Percentiles rank a stretch among this genome's conserved stretches.
phyloP scores from a whole-genome alignment of 2,797 vertebrate species.

The Stomatorhinus walkeri region DNA sequence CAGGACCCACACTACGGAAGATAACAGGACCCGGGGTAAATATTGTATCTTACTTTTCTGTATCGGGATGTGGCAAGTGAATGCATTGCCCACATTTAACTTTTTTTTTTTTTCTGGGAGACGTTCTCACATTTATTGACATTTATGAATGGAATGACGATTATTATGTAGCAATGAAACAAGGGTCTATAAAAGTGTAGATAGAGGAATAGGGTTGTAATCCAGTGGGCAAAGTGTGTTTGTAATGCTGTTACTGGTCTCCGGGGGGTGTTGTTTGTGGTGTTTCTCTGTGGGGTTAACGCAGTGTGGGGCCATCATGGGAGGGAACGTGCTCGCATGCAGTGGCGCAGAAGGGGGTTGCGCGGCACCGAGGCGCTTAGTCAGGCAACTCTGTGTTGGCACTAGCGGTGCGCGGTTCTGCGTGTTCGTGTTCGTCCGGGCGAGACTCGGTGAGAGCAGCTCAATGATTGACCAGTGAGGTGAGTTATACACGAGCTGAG shows the following conservation, averaged over 20 bases:
- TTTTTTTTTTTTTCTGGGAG: neutral
- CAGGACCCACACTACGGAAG: constrained; percentile 27
- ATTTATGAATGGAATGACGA: neutral
- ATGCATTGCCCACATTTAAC: neutral
- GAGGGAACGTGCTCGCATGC: neutral
- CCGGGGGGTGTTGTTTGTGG: neutral
- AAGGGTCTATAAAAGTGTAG: neutral
- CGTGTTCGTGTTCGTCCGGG: neutral
- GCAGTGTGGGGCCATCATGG: neutral
- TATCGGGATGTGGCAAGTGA: neutral
- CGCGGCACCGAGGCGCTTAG: neutral
- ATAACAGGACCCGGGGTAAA: constrained; percentile 35
- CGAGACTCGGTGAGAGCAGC: neutral
- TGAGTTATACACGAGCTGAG: neutral
- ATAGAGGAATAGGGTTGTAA: neutral
- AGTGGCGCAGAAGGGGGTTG: neutral
- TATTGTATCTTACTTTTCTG: constrained; percentile 36
- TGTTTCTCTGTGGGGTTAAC: neutral
- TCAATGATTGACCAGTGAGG: neutral
- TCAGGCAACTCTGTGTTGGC: neutral
- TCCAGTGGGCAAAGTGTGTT: neutral
- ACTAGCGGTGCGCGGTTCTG: neutral
- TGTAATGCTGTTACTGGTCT: neutral
- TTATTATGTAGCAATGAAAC: neutral
- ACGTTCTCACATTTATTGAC: neutral